phyloP scores from a whole-genome alignment of 1,140 invertebrate species.

The Bombus pascuorum region DNA sequence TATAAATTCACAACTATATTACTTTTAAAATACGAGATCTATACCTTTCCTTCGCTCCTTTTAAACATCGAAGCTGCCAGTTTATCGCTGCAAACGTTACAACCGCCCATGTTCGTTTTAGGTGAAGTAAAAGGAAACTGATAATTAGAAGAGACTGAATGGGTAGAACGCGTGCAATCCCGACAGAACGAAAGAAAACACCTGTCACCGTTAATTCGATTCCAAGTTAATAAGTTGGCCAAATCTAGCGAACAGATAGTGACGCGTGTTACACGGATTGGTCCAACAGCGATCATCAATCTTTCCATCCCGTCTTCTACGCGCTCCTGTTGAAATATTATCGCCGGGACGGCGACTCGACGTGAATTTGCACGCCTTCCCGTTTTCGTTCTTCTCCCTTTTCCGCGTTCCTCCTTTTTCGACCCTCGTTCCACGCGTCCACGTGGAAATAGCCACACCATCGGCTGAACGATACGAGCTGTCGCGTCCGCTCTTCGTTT shows the following conservation, averaged over 20 bases:
- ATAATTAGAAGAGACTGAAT: neutral
- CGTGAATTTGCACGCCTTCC: slow-evolving; percentile 16
- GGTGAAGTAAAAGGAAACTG: neutral
- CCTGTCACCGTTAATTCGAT: neutral
- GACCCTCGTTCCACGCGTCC: neutral
- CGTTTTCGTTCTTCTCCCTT: neutral
- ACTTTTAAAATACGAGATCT: too few relatives aligned
- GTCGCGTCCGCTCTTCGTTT: slow-evolving; percentile 42
- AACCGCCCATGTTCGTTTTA: neutral
- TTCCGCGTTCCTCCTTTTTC: neutral
- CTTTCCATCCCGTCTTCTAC: slow-evolving; percentile 18
- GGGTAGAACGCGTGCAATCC: neutral
- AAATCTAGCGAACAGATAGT: neutral
- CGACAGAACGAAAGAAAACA: neutral
- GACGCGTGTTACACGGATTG: slow-evolving; percentile 7
- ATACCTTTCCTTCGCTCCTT: too few relatives aligned
- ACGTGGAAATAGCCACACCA: neutral
- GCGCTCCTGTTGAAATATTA: slow-evolving; percentile 34
- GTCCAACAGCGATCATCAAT: slow-evolving; percentile 17
- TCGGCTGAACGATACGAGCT: slow-evolving; percentile 39
- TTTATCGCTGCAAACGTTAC: neutral
- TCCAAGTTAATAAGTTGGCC: slow-evolving; percentile 6
- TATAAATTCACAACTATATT: too few relatives aligned
- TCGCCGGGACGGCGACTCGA: slow-evolving; percentile 2
- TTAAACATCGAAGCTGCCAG: too few relatives aligned